Percentiles rank a stretch among this genome's conserved stretches.
phyloP scores from a whole-genome alignment of 1,140 invertebrate species.

The Ganaspis sp. region DNA sequence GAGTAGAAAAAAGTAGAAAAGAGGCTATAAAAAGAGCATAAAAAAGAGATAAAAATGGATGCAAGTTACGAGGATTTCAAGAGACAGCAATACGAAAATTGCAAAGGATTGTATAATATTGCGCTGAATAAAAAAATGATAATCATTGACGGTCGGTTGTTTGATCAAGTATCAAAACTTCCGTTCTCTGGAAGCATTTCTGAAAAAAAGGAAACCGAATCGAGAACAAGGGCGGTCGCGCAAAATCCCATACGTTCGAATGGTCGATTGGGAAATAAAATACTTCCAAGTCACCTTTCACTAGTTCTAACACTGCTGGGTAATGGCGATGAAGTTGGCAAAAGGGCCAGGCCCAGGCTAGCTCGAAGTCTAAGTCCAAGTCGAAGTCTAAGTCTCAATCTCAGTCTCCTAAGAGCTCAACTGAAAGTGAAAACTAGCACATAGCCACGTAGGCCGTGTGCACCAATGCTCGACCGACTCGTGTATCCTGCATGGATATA shows the following conservation, averaged over 20 bases:
- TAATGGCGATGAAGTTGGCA: constrained; percentile 51
- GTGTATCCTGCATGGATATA: constrained; percentile 47
- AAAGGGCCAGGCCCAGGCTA: constrained; percentile 53
- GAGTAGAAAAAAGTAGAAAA: too few relatives aligned
- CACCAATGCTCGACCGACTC: constrained; percentile 44
- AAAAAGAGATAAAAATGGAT: too few relatives aligned
- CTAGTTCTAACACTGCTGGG: constrained; percentile 8
- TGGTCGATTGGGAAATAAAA: constrained; percentile 63
- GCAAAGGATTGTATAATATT: too few relatives aligned
- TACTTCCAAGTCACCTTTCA: constrained; percentile 35
- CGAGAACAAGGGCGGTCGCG: constrained; percentile 54
- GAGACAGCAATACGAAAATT: too few relatives aligned
- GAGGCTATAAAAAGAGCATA: too few relatives aligned
- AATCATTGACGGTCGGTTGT: background rate
- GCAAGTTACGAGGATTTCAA: too few relatives aligned
- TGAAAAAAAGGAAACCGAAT: constrained; percentile 16
- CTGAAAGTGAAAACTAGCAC: constrained; percentile 60
- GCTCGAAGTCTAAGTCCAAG: too few relatives aligned
- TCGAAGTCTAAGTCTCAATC: too few relatives aligned
- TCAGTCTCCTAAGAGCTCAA: constrained; percentile 38
- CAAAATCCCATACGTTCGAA: constrained; percentile 59
- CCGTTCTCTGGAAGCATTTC: background rate
- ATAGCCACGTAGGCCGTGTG: constrained; percentile 56
- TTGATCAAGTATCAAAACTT: background rate
- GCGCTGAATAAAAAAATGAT: background rate